Conservation (phyloP, 2,888 invertebrate genomes). For the Corythucha ciliata region DNA sequence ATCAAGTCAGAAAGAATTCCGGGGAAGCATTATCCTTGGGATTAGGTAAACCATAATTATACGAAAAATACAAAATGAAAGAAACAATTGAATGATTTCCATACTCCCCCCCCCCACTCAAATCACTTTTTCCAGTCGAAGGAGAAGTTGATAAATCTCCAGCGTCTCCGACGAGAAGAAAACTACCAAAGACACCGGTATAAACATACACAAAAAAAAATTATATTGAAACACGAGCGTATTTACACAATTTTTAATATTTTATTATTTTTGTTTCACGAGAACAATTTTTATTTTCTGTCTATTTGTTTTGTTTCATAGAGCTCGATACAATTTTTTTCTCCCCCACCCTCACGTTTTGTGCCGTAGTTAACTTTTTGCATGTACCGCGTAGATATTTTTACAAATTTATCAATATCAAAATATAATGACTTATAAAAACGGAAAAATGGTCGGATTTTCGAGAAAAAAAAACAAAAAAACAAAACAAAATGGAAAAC, state of each 20-base stretch:
- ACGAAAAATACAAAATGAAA: no score
- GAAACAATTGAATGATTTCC: neutral
- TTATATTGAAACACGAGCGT: neutral
- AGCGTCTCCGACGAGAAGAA: slow-evolving; percentile 82
- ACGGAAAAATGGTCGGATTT: no score
- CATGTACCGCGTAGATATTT: slow-evolving; percentile 3
- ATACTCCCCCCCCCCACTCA: neutral
- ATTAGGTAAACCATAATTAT: slow-evolving; percentile 35
- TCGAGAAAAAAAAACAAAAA: no score
- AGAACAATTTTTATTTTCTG: no score
- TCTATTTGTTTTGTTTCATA: neutral
- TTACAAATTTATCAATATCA: no score
- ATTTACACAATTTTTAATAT: neutral
- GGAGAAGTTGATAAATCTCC: slow-evolving; percentile 78
- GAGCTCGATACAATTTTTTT: neutral
- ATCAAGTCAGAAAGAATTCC: slow-evolving; percentile 40
- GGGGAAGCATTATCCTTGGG: slow-evolving; percentile 39
- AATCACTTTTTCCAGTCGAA: slow-evolving; percentile 50
- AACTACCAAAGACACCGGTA: slow-evolving; percentile 96
- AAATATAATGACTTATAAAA: no score
- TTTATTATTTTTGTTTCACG: no score
- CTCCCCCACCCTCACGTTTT: neutral
- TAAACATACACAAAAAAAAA: slow-evolving; percentile 44
- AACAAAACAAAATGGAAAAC: no score
- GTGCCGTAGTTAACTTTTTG: neutral